Evolutionary conservation across 2,888 invertebrate genomes (phyloP).

Genomic region (Cryptus viduatorius): DNA sequence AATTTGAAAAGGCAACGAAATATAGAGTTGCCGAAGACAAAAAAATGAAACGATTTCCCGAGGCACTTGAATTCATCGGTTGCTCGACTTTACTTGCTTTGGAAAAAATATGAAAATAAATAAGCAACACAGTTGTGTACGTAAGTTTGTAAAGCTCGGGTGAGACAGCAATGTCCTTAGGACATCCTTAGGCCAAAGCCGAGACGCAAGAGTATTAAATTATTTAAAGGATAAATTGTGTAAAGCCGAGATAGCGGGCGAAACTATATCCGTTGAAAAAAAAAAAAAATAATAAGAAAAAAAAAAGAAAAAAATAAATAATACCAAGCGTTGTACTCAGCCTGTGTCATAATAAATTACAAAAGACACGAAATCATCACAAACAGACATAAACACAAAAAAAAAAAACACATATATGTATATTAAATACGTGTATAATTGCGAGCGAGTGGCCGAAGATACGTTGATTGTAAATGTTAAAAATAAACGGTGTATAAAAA

Average conservation of each 20-base stretch:
- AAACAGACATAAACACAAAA: constrained; percentile 36
- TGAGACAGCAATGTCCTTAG: constrained; percentile 40
- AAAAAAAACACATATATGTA: constrained; percentile 70
- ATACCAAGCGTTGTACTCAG: constrained; percentile 31
- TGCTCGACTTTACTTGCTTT: constrained; percentile 34
- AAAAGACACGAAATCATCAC: constrained; percentile 37
- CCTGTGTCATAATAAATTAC: constrained; percentile 55
- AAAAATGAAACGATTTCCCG: constrained; percentile 16
- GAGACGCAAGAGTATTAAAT: constrained; percentile 41
- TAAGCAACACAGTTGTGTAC: constrained; percentile 21
- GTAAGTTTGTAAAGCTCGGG: constrained; percentile 29
- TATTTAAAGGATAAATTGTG: constrained; percentile 43
- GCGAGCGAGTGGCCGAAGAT: constrained; percentile 74
- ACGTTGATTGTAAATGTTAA: constrained; percentile 85
- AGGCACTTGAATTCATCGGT: constrained; percentile 11
- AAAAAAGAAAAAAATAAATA: constrained; percentile 15
- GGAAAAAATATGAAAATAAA: constrained; percentile 5
- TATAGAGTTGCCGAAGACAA: constrained; percentile 60
- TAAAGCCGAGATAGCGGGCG: constrained; percentile 34
- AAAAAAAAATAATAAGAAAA: background rate
- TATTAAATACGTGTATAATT: constrained; percentile 81
- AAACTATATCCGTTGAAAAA: constrained; percentile 25
- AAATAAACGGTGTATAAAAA: constrained; percentile 84
- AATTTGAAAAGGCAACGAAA: constrained; percentile 6
- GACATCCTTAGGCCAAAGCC: constrained; percentile 23